Evolutionary conservation across 2,888 invertebrate genomes (phyloP).

Genomic region (Yponomeuta plumbellus): DNA sequence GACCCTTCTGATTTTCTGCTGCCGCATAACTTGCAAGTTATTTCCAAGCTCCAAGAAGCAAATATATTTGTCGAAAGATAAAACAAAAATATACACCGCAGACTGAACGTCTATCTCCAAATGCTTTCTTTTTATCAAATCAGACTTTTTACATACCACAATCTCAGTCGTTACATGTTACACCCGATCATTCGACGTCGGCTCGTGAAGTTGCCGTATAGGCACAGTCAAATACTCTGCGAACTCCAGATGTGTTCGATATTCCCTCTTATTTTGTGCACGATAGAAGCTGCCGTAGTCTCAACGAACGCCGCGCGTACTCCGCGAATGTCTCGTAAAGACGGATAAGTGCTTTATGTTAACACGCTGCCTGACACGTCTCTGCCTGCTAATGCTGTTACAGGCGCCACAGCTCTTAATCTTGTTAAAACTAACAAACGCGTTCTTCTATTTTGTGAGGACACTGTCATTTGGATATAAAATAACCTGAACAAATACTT

Average conservation of each 20-base stretch:
- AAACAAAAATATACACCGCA: background rate
- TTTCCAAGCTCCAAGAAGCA: background rate
- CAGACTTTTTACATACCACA: background rate
- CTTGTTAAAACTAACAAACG: constrained; percentile 4
- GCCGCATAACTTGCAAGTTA: background rate
- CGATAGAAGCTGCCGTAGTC: too few species aligned
- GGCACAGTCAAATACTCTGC: too few species aligned
- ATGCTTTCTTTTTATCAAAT: background rate
- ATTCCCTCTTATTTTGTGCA: too few species aligned
- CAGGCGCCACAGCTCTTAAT: constrained; percentile 7
- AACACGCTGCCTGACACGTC: constrained; percentile 1
- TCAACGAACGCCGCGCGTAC: too few species aligned
- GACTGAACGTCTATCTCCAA: background rate
- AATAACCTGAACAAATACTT: background rate
- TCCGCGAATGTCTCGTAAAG: background rate
- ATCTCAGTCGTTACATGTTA: background rate
- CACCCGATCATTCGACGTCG: background rate
- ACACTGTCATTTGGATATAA: background rate
- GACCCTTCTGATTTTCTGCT: background rate
- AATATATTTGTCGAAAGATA: background rate
- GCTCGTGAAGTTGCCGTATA: background rate
- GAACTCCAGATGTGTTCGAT: too few species aligned
- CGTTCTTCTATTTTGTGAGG: background rate
- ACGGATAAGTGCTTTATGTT: constrained; percentile 8
- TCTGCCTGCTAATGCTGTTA: constrained; percentile 8